Base-by-base conservation (phyloP, 2,888 invertebrate genomes). In the Mechanitis mazaeus region DNA sequence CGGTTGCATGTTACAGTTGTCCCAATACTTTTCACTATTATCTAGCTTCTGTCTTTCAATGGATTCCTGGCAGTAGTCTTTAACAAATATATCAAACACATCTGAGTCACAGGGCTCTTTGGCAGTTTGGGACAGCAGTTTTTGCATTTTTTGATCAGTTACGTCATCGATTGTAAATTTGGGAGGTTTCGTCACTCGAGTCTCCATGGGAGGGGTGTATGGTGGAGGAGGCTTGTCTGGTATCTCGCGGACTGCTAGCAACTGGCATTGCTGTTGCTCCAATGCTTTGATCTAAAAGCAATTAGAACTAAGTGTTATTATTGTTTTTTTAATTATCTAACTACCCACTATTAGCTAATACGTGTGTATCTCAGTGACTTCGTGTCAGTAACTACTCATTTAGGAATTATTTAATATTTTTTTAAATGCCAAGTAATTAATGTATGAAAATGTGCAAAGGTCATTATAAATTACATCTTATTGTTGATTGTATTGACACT, bases 151-250 rank as follows among this genome's bases (percentile, higher is more conserved):
- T 0, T 77, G 74, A 47, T 75, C 71, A 4, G 77, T 67, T 31
- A 68, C 66, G 7, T 78, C 76, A 50, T 82, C 83, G 0, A 76
- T 58, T 1, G 69, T 60, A 69, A 83, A 87, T 66, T 74, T 74
- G 1, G 79, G 76, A 0, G 71, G 71, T 63, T 75, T 81, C 0
- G 76, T 70, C 3, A 63, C 42, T 5, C 77, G 72, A 0, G 71
- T 58, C 4, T 83, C 85, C 3, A 72, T 71, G 0, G 88, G 89
- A 12, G 87, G 88, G 0, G 85, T 88, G 74, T 90, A 90, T 0
- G 90, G 90, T 0, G 90, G 90, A 12, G 90, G 90, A 0, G 90
- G 90, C 64, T 90, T 90, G 71, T 90, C 90, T 0, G 90, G 90
- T 60, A 90, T 89, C 72, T 88, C 88, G 1, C 90, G 80, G 0